Evolutionary conservation across 2,888 invertebrate species (phyloP), one percentile per base, ranked within the genome.

Genomic region (Mactromeris polynyma): DNA sequence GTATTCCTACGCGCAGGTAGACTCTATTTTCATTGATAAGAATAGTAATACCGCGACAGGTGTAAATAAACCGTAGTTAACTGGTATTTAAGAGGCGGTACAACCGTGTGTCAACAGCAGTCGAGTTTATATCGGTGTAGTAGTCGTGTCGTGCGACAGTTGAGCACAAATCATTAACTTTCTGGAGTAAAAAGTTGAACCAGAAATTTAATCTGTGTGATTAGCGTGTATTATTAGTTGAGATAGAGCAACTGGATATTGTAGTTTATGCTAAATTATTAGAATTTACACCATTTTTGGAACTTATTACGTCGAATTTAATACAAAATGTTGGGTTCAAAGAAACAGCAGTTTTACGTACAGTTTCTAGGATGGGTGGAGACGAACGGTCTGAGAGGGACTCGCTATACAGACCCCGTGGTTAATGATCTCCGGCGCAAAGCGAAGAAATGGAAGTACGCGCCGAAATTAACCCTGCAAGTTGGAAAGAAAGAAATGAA

Each of bases 301-400:
- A 33, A 73, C 19, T 33, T 73, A 73, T 11, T 33, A 19, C 36
- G 14, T 17, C 19, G 11, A 19, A 73, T 73, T 73, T 36, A 69
- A 17, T n/a, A 26, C 21, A 88, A 26, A 85, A 92, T 92, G 92
- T 80, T 92, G 6, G 91, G 92, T 21, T 88, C 89, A 31, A 93
- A 94, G 86, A 94, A 94, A 83, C 96, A 97, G 11, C 97, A 97
- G 90, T 97, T 97, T 93, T 97, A 97, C 93, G 97, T 97, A 54
- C 97, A 97, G 96, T 97, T 99, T 97, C 97, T 99, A 95, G 99
- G 99, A 36, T 99, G 99, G 95, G 98, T 99, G 97, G 99, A 99
- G 97, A 98, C 98, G 88, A 98, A 98, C 94, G 99, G 98, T 0
- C 97, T 99, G 40, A 97, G 98, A 0, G 99, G 99, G 46, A 98